Evolutionary conservation across 2,888 invertebrate species (phyloP), one percentile per base, ranked within the genome.

Genomic region (Patella caerulea): DNA sequence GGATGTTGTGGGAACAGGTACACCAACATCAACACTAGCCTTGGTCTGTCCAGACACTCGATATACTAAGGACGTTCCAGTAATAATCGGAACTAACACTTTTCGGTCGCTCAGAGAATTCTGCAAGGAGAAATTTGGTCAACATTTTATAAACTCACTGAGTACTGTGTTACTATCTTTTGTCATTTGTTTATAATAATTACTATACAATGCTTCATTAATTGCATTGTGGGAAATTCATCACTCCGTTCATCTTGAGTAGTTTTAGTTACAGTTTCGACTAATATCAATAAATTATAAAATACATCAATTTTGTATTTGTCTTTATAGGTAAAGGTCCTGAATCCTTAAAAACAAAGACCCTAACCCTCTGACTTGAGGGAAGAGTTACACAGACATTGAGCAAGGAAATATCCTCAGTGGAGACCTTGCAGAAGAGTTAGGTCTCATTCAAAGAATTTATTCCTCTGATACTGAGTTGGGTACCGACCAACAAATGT

Each of bases 341-440:
- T 24, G 24, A 24, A 24, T 24, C 24, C 24, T 24, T 24, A 24
- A 24, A 24, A 24, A 24, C 24, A 24, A 24, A 24, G 24, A 24
- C 24, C 24, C 24, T 24, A 24, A 24, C 24, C 24, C 24, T 24
- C 24, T 24, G 24, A 24, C 24, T 24, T 24, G 24, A 24, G 24
- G 24, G 24, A 24, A 24, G 24, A 24, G 24, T 24, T 24, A 24
- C 24, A 24, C 34, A n/a, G 73, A 80, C n/a, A 29, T 80, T 2
- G 55, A 69, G 3, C 80, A 78, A 52, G 80, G 78, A 45, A 78
- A 78, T 69, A 34, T 78, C 5, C 56, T 78, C 19, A 77, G 73
- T 54, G 78, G 78, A 52, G 72, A 76, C 12, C 15, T 71, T 17
- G 76, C 78, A 15, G 78, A 78, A 34, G 12, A 65, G 17, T 24